Conservation (phyloP, 1,140 invertebrate species). For the Euwallacea similis region DNA sequence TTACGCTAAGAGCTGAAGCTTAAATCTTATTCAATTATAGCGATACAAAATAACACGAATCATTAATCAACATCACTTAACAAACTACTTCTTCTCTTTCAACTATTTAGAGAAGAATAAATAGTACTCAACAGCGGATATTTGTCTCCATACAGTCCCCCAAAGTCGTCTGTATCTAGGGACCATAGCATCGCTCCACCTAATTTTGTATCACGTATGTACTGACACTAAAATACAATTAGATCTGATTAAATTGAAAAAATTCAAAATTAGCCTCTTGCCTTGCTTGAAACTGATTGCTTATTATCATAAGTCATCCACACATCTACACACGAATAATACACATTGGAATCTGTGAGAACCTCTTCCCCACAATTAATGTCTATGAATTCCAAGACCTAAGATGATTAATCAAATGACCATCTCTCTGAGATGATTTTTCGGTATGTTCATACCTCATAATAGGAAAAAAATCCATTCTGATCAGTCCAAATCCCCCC, state of each 20-base stretch:
- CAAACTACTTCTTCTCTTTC: background rate
- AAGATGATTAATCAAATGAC: no score
- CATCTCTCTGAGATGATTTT: no score
- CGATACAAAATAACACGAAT: background rate
- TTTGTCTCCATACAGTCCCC: slow-evolving; percentile 56
- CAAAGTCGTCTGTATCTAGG: slow-evolving; percentile 65
- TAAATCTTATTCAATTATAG: background rate
- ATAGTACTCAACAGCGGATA: slow-evolving; percentile 64
- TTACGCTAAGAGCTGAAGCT: background rate
- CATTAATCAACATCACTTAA: background rate
- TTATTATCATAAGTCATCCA: slow-evolving; percentile 36
- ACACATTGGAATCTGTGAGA: slow-evolving; percentile 13
- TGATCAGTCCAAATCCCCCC: slow-evolving; percentile 61
- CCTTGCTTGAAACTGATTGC: slow-evolving; percentile 19
- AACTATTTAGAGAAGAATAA: slow-evolving; percentile 18
- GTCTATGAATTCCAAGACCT: no score
- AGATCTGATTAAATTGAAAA: slow-evolving; percentile 1
- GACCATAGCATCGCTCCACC: slow-evolving; percentile 75
- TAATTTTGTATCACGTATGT: slow-evolving; percentile 49
- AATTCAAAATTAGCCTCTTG: background rate
- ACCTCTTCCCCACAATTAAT: no score
- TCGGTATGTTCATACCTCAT: slow-evolving; percentile 31
- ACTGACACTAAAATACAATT: slow-evolving; percentile 39
- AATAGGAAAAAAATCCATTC: slow-evolving; percentile 55
- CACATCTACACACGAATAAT: slow-evolving; percentile 22